Conservation (phyloP, 2,888 invertebrate species). For the Hydriomena furcata region DNA sequence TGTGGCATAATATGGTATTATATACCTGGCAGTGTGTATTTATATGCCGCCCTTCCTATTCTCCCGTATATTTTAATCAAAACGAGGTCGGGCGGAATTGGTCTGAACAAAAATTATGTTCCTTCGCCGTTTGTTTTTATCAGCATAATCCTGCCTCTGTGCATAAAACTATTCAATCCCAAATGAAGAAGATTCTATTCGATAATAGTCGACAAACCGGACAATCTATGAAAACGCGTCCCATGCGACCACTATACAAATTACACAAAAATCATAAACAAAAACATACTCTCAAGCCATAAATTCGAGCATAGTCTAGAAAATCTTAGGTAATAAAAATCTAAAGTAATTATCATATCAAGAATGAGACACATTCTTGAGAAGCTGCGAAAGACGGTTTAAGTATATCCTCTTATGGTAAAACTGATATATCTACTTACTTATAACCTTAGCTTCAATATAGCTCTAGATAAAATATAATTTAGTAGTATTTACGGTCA, state of each 20-base stretch:
- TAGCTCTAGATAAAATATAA: too few species aligned
- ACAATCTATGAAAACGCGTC: not conserved
- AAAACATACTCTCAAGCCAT: too few species aligned
- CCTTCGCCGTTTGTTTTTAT: not conserved
- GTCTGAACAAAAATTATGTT: conserved; percentile 13
- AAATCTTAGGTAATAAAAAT: too few species aligned
- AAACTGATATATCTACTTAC: too few species aligned
- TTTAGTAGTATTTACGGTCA: too few species aligned
- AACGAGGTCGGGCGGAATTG: conserved; percentile 25
- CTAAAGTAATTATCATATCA: too few species aligned
- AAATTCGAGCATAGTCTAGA: too few species aligned
- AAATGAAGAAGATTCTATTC: not conserved
- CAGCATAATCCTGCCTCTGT: not conserved
- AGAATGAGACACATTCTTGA: too few species aligned
- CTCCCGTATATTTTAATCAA: conserved; percentile 19
- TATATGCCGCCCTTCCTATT: conserved; percentile 29
- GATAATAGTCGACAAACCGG: not conserved
- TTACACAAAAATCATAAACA: too few species aligned
- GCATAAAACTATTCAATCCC: conserved; percentile 1
- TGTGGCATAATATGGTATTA: conserved; percentile 36
- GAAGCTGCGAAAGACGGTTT: too few species aligned
- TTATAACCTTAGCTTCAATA: too few species aligned
- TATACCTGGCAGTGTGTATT: conserved; percentile 35
- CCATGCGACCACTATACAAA: not conserved
- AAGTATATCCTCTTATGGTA: too few species aligned